Evolutionary conservation across 2,797 vertebrate species (phyloP), one percentile per base, ranked within the genome.

Genomic region (Sebastes trivittatus): DNA sequence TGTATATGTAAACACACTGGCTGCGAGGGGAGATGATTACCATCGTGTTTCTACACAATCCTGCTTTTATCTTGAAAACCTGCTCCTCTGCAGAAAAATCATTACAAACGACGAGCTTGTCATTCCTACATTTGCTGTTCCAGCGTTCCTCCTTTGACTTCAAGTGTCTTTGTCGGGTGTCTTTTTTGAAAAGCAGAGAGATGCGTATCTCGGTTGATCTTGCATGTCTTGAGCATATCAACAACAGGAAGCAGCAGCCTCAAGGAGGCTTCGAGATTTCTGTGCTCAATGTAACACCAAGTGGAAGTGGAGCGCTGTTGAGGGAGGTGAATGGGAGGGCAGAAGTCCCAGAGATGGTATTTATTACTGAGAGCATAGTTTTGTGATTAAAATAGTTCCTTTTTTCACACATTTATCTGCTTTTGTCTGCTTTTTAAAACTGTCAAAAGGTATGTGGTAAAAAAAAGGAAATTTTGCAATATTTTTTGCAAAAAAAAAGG

Each of bases 121-220:
- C 71, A 67, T 63, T 65, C 72, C 42, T 38, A 18, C 76, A 9
- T 76, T 72, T 32, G 42, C 62, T 7, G 18, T 60, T 67, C 58
- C 55, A 49, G 27, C 34, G 1, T 52, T 68, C 63, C 71, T 65
- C 46, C 65, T 72, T 82, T 85, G 62, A 80, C 72, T 76, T 78
- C 29, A 52, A 81, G 80, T 64, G 58, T 71, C 75, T 81, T 72
- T 77, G 52, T 72, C 18, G 4, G 73, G 55, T 56, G 63, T 69
- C 82, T 90, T 78, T 91, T 81, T 83, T 87, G 81, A 81, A 85
- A 88, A 77, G 73, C 83, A 68, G 74, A 80, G 75, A 76, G 75
- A 76, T 72, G 59, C 11, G 65, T 80, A 77, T 90, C 86, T 81
- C 3, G 20, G 72, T 88, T 87, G 81, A 89, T 93, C 87, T 87